Evolutionary conservation across 2,888 invertebrate genomes (phyloP).

Genomic region (Conchocele bisecta): DNA sequence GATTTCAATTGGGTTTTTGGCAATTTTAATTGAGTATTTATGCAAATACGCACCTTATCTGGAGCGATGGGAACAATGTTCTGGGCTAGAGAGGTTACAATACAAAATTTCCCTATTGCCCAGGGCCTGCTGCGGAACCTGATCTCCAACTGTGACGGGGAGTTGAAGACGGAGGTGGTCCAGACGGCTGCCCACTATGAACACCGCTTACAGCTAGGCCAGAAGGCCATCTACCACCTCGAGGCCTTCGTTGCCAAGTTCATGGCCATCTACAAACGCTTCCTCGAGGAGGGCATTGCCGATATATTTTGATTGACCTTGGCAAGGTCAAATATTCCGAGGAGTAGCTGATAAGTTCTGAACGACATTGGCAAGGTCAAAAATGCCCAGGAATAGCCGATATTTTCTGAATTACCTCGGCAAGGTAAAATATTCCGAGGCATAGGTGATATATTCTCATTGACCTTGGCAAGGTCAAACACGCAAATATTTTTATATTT

Average conservation of each 20-base stretch:
- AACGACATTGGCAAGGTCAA: too few relatives aligned
- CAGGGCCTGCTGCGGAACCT: slow-evolving; percentile 91
- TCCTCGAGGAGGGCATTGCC: slow-evolving; percentile 87
- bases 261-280: slow-evolving; percentile 96
- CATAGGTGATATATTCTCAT: background rate
- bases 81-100: too few relatives aligned
- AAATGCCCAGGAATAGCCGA: too few relatives aligned
- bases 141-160: slow-evolving; percentile 94
- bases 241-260: slow-evolving; percentile 98
- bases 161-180: slow-evolving; percentile 93
- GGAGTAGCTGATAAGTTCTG: too few relatives aligned
- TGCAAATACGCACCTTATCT: too few relatives aligned
- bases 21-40: too few relatives aligned
- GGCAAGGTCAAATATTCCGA: too few relatives aligned
- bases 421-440: background rate
- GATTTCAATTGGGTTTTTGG: too few relatives aligned
- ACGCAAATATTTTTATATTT: too few relatives aligned
- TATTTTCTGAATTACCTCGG: background rate
- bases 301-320: slow-evolving; percentile 78
- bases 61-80: too few relatives aligned
- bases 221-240: slow-evolving; percentile 97
- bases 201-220: slow-evolving; percentile 95
- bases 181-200: slow-evolving; percentile 95
- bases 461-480: background rate
- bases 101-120: too few relatives aligned